Conservation (phyloP, 2,888 invertebrate species). For the Mythimna albipuncta region DNA sequence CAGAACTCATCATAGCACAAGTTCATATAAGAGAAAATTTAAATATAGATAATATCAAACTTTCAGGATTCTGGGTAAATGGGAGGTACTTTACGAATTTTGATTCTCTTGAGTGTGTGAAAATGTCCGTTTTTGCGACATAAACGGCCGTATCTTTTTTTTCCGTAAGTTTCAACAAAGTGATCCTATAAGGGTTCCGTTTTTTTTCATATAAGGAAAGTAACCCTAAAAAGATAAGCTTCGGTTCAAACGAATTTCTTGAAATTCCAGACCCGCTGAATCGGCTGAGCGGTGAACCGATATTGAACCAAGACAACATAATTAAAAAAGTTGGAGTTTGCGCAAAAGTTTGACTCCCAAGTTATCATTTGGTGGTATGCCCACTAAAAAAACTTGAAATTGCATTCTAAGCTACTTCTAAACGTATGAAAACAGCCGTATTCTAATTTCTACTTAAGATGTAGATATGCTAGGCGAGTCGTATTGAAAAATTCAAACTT, state of each 20-base stretch:
- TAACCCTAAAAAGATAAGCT: conserved; percentile 42
- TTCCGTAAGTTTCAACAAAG: too few species aligned
- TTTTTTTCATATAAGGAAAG: too few species aligned
- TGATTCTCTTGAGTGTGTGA: too few species aligned
- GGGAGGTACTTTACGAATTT: too few species aligned
- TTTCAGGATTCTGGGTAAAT: too few species aligned
- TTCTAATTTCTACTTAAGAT: conserved; percentile 50
- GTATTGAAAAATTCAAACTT: conserved; percentile 57
- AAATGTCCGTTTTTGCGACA: too few species aligned
- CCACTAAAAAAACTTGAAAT: conserved; percentile 45
- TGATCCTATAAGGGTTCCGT: too few species aligned
- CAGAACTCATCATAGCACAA: too few species aligned
- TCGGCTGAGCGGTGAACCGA: conserved; percentile 57
- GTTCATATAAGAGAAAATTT: too few species aligned
- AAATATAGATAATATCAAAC: too few species aligned
- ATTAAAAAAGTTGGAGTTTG: conserved; percentile 72
- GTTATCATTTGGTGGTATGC: conserved; percentile 54
- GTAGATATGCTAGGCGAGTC: conserved; percentile 15
- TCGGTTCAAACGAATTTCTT: conserved; percentile 56
- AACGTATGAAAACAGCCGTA: conserved; percentile 40
- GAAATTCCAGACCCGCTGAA: conserved; percentile 53
- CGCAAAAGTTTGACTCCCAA: conserved; percentile 59
- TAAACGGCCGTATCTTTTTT: too few species aligned
- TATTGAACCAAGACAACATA: conserved; percentile 68
- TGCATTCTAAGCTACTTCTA: conserved; percentile 44